Evolutionary conservation across 2,113 vertebrate species (phyloP), one percentile per base, ranked within the genome.

Genomic region (Mellivora capensis): DNA sequence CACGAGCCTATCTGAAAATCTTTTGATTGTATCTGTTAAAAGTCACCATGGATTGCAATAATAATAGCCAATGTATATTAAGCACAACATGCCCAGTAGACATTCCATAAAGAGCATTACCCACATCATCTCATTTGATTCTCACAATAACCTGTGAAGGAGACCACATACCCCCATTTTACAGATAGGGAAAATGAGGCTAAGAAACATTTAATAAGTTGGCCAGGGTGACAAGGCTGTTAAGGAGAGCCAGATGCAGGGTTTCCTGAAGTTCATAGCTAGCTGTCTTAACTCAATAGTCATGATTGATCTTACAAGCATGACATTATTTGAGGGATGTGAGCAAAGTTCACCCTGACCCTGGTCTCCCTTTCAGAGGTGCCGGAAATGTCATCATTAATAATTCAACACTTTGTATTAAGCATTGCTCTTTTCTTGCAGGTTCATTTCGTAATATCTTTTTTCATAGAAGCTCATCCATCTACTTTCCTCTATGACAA

Each of bases 321-420:
- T 54, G 83, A 67, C 11, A n/a, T 88, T 87, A 76, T 77, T 76
- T 90, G 64, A 94, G 37, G 23, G 59, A 86, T 3, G 7, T 59
- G 47, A 61, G 34, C 59, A 57, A 94, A 93, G 91, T 83, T 91
- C 93, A 37, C 72, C 21, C 82, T 77, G 82, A 79, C 39, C 52
- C 84, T 77, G 37, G 34, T 82, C 59, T 96, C 31, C 39, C 13
- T 92, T 96, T 81, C 39, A 81, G 62, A 94, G 52, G 64, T 29
- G 76, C 37, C 49, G 86, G 77, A 97, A 88, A 93, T 89, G 79
- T 77, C 87, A 79, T 31, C 54, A 79, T 95, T 88, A 93, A 91
- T 93, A 82, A 96, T 89, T 97, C 93, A 92, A 52, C 47, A 89
- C 49, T 91, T 86, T 80, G 23, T 54, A 79, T 91, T 59, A 90